Base-by-base conservation (phyloP, 2,888 invertebrate genomes). In the Choristoneura rosaceana region DNA sequence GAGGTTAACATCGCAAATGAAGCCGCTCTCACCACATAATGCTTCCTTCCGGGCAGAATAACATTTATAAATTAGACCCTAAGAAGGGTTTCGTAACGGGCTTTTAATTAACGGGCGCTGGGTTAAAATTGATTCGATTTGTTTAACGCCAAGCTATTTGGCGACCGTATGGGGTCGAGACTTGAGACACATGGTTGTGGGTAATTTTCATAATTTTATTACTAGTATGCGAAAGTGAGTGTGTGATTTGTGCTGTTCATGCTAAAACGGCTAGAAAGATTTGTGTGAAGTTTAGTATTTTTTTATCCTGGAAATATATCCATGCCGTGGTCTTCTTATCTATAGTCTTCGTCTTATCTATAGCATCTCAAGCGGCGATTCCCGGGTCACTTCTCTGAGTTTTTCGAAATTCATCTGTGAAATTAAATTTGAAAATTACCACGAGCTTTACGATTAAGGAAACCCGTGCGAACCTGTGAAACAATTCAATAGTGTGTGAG, bases 81-180 rank as follows among this genome's bases (percentile, higher is more conserved):
- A 71, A 74, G 71, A 61, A 73, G 77, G 78, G 75, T 75, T 74
- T 74, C 74, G 76, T 79, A 83, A 85, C 78, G 79, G 82, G 69
- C 80, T 82, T 86, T 86, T 86, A 87, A 88, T 87, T 85, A 87
- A 85, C 83, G 81, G 82, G 80, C 81, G 82, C 79, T 80, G 82
- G 80, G 78, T 79, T 73, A 69, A 82, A 88, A 88, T 88, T 86
- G 83, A 88, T 87, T 85, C 82, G 83, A 84, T 84, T 82, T 80
- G 78, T 80, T 79, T 84, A 83, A 84, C 81, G 83, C 79, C 78
- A 80, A 81, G 84, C 81, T 82, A 85, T 86, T 87, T 81, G 79
- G 80, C 75, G 79, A 77, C 80, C 73, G 73, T 74, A 78, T 78
- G 76, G 77, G 75, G 76, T 76, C 58, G 74, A 47, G 76, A 81